Base-by-base conservation (phyloP, 2,797 vertebrate species). In the Protosalanx chinensis region DNA sequence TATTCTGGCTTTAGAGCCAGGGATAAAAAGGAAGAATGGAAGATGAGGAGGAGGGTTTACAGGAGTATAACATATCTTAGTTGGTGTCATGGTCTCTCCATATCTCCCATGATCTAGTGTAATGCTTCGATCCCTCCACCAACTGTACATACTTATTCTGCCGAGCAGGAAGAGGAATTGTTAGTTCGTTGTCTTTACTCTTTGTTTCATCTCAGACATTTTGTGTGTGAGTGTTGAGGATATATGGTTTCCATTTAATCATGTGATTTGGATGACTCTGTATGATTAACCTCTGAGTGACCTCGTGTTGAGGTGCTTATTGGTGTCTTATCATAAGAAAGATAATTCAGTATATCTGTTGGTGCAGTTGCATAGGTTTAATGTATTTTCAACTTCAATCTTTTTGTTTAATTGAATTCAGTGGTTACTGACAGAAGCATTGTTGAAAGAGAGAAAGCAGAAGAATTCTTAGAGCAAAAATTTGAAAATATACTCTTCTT, bases 391-490 rank as follows among this genome's bases (percentile, higher is more conserved):
- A 78, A 71, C 64, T 76, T 83, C 77, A 81, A 51, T 89, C 78
- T 80, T 67, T 63, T 70, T 59, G 66, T 84, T 87, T 91, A 89
- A 92, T 92, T 91, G 81, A 93, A 94, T 92, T 93, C 90, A 87
- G 93, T 92, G 91, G 90, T 89, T 87, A 78, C 37, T 41, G 37
- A 41, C 74, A 67, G 27, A 59, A 63, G 68, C 64, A 67, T 64
- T 51, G 13, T 10, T 51, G 51, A 79, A 78, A 79, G 72, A 67
- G 80, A 76, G 85, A 88, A 89, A 82, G 60, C 67, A 81, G 78
- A 83, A 85, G 77, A 76, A 80, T 80, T 37, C 33, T 82, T 86
- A 83, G 67, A 82, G 77, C 83, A 84, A 81, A 85, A 89, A 86
- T 80, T 58, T 62, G 82, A 79, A 82, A 85, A 32, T 83, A 77